Base-by-base conservation (phyloP, 2,888 invertebrate species). In the Apamea monoglypha region DNA sequence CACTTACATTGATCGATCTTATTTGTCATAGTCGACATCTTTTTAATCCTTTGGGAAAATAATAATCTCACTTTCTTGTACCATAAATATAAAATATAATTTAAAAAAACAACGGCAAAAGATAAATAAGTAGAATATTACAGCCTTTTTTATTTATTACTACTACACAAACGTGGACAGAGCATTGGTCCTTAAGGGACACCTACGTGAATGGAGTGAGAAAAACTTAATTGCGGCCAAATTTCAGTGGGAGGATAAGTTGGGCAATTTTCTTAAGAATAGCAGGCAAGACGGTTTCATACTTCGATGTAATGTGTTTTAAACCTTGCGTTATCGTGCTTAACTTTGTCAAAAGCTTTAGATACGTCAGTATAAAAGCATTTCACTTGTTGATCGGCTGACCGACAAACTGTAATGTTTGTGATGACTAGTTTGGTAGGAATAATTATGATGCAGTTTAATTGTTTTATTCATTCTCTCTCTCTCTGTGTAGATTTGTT, bases 261-360 rank as follows among this genome's bases (percentile, higher is more conserved):
- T 67, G 10, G 10, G 2, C 6, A 36, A 50, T 50, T 12, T 32
- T 12, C 36, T 69, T 66, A 36, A 36, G 16, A 59, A 56, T 64
- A 6, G 29, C 12, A 25, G 12, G 8, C 29, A 18, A 36, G 14
- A 64, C 53, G 16, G 29, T 25, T n/a, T 56, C 25, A 29, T 40
- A 64, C 6, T 64, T 29, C 12, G 2, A 50, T 40, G n/a, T 32
- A 29, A 50, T 40, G 64, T n/a, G n/a, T 14, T 36, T 36, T 18
- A 32, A 66, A 61, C 10, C 12, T 36, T 50, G 7, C 29, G 7
- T 53, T 10, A 32, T 47, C 21, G 12, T 36, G 8, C 6, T 50
- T 53, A 10, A 67, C 25, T 29, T 67, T 47, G 6, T 67, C 78
- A 61, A 78, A 81, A 3, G 78, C 83, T 78, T 70, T 47, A 12